Conservation (phyloP, 1,140 invertebrate species). For the Neodiprion fabricii region DNA sequence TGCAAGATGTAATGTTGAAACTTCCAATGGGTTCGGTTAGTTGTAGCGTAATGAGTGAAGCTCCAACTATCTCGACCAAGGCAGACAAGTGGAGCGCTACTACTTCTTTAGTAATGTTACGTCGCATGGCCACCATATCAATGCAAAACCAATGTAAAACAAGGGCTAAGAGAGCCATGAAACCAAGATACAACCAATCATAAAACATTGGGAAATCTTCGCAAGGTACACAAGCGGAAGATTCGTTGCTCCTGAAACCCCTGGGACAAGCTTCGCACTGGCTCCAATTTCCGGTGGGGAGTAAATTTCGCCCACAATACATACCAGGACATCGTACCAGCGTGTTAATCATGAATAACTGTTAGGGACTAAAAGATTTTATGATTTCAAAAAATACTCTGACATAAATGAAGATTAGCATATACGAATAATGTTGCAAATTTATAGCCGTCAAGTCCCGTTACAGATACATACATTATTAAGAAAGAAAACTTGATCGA, state of each 20-base stretch:
- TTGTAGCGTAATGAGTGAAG: constrained; percentile 78
- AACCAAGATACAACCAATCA: constrained; percentile 93
- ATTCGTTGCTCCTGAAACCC: constrained; percentile 74
- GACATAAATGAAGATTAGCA: no score
- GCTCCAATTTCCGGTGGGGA: constrained; percentile 73
- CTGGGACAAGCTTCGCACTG: constrained; percentile 87
- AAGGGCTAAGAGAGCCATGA: constrained; percentile 86
- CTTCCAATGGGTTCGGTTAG: constrained; percentile 79
- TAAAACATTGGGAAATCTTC: constrained; percentile 80
- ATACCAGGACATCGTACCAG: constrained; percentile 75
- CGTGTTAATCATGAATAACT: constrained; percentile 27
- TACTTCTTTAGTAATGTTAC: constrained; percentile 76
- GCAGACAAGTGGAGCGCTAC: constrained; percentile 79
- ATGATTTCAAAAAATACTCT: no score
- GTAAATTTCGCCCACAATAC: constrained; percentile 80
- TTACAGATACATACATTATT: no score
- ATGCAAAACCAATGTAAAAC: constrained; percentile 93
- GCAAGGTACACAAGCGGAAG: constrained; percentile 79
- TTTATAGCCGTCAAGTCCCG: no score
- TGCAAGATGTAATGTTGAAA: constrained; percentile 79
- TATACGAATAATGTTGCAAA: no score
- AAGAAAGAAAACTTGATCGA: no score
- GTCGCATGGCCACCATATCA: constrained; percentile 79
- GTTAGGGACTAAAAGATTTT: neutral
- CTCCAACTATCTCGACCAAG: constrained; percentile 77